These are phyloP conservation scores for Lophius americanus DNA, from an alignment of 2,797 vertebrate species.

Conservation along the genomic window DNA sequence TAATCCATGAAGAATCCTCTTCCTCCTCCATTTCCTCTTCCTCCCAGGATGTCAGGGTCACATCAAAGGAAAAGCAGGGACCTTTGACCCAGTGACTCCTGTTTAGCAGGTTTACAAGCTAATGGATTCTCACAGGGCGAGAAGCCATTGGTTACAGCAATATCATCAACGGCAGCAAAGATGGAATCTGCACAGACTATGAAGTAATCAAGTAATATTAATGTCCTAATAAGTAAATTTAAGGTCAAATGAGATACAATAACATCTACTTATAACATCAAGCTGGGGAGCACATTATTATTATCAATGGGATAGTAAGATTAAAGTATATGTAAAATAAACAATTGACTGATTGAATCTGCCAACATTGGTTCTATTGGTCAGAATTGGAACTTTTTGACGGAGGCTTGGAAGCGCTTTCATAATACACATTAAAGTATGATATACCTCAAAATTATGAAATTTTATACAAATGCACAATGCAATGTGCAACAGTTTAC, in stretches of 20 bases:
- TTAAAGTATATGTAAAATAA: background rate
- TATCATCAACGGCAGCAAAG: conserved; percentile 40
- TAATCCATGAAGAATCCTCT: conserved; percentile 88
- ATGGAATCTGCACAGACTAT: background rate
- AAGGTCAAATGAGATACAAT: background rate
- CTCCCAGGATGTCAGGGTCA: conserved; percentile 84
- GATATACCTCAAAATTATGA: too few relatives aligned
- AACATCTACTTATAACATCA: background rate
- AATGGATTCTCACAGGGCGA: conserved; percentile 56
- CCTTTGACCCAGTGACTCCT: conserved; percentile 66
- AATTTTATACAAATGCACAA: too few relatives aligned
- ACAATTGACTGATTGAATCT: too few relatives aligned
- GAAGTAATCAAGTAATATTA: too few relatives aligned
- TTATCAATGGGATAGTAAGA: background rate
- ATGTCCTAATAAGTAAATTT: background rate
- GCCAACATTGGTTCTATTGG: too few relatives aligned
- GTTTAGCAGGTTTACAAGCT: conserved; percentile 82
- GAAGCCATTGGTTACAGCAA: conserved; percentile 81
- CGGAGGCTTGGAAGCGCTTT: too few relatives aligned
- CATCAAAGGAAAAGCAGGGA: conserved; percentile 82
- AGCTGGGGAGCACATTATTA: background rate
- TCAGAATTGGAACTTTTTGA: too few relatives aligned
- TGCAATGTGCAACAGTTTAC: too few relatives aligned
- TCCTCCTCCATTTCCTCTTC: conserved; percentile 88
- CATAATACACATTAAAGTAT: too few relatives aligned